Percentiles rank a stretch among this genome's conserved stretches.
Evolutionary conservation across 2,888 invertebrate genomes (phyloP).

Genomic region (Barypeithes pellucidus): DNA sequence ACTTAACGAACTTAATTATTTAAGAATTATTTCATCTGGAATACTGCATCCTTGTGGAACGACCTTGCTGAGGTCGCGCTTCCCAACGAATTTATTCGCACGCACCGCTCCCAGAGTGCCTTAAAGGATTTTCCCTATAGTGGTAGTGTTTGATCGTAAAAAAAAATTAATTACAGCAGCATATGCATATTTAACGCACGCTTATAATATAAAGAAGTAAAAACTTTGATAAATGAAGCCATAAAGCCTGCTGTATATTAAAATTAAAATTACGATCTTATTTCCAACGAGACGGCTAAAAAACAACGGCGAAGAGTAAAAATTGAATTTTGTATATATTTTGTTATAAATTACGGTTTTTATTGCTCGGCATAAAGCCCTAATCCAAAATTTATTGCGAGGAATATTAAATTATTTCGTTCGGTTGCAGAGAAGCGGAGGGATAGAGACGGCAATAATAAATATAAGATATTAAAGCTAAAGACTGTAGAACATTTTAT

Average conservation of each 20-base stretch:
- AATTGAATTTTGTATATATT: constrained; percentile 69
- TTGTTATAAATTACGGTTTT: constrained; percentile 72
- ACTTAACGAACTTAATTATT: too few relatives aligned
- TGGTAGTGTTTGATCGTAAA: too few relatives aligned
- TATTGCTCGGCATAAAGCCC: constrained; percentile 70
- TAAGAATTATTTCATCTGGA: too few relatives aligned
- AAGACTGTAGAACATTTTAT: constrained; percentile 67
- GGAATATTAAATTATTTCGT: constrained; percentile 69
- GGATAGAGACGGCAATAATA: constrained; percentile 63
- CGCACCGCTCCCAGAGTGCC: too few relatives aligned
- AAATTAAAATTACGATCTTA: constrained; percentile 39
- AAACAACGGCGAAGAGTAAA: constrained; percentile 56
- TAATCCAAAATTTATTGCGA: constrained; percentile 72
- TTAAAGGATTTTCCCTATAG: too few relatives aligned
- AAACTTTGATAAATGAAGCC: constrained; percentile 30
- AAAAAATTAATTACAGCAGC: not conserved
- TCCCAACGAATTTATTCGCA: too few relatives aligned
- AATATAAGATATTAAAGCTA: constrained; percentile 71
- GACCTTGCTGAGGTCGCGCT: too few relatives aligned
- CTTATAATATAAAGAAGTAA: not conserved
- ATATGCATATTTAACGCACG: constrained; percentile 5
- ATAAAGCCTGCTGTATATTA: constrained; percentile 35
- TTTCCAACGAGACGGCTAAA: constrained; percentile 35
- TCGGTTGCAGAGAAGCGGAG: constrained; percentile 41
- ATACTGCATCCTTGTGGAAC: too few relatives aligned